phyloP scores from a whole-genome alignment of 2,888 invertebrate genomes.

The Anoncus sp. region DNA sequence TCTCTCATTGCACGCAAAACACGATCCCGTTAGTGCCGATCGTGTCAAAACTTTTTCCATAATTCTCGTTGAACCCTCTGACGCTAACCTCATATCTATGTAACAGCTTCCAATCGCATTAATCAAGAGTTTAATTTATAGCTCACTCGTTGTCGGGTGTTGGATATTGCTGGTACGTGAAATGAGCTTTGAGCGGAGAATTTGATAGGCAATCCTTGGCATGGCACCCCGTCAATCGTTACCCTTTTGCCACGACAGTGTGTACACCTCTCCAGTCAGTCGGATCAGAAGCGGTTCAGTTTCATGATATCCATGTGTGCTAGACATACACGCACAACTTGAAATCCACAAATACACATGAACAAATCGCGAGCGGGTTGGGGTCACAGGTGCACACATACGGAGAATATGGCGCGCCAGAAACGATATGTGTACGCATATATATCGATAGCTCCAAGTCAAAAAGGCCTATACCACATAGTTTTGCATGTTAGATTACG shows the following conservation, averaged over 20 bases:
- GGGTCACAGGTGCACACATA: constrained; percentile 51
- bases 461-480: constrained; percentile 8
- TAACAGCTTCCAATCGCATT: constrained; percentile 41
- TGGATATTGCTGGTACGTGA: constrained; percentile 41
- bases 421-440: constrained; percentile 1
- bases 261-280: constrained; percentile 15
- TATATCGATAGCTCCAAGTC: background rate
- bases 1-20: too few species aligned
- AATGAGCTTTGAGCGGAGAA: constrained; percentile 69
- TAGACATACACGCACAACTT: constrained; percentile 12
- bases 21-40: too few species aligned
- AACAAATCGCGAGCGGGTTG: constrained; percentile 18
- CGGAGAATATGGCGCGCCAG: constrained; percentile 29
- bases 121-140: constrained; percentile 41
- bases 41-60: background rate
- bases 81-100: constrained; percentile 20
- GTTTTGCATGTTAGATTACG: constrained; percentile 6
- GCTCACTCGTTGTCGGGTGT: constrained; percentile 32
- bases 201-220: constrained; percentile 74
- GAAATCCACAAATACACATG: background rate
- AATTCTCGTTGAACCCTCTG: background rate
- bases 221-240: constrained; percentile 72
- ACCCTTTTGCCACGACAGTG: constrained; percentile 67
- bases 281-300: constrained; percentile 30
- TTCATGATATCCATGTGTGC: constrained; percentile 22